Evolutionary conservation across 2,888 invertebrate genomes (phyloP).

Genomic region (Hartigia nigra): DNA sequence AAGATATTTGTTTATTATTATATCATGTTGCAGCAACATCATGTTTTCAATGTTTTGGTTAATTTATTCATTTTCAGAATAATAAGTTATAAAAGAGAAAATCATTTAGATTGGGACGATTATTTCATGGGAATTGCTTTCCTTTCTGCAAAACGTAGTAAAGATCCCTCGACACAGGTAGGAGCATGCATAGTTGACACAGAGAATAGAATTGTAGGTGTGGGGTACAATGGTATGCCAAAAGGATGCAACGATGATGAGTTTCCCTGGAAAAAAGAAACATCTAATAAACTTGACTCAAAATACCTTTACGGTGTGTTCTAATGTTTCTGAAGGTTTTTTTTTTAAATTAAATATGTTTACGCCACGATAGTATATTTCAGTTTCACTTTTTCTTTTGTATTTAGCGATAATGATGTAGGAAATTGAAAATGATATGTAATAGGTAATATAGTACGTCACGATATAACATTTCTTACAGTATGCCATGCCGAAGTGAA

Average conservation of each 20-base stretch:
- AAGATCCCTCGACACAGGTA: conserved; percentile 93
- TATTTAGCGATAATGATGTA: neutral
- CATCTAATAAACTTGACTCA: conserved; percentile 72
- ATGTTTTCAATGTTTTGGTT: neutral
- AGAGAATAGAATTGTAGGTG: conserved; percentile 88
- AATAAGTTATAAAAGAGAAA: conserved; percentile 69
- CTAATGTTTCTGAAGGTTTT: too few relatives aligned
- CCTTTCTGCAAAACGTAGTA: conserved; percentile 91
- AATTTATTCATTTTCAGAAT: conserved; percentile 36
- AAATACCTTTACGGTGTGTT: conserved; percentile 86
- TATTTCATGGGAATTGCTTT: conserved; percentile 97
- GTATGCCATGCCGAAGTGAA: conserved; percentile 99
- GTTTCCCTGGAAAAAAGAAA: conserved; percentile 88
- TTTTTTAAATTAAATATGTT: too few relatives aligned
- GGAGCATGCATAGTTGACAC: conserved; percentile 94
- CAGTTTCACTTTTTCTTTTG: too few relatives aligned
- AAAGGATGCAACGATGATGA: conserved; percentile 87
- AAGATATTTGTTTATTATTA: too few relatives aligned
- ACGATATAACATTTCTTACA: conserved; percentile 63
- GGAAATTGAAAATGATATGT: too few relatives aligned
- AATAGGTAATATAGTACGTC: neutral
- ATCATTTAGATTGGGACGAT: conserved; percentile 88
- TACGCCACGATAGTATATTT: too few relatives aligned
- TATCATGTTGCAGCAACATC: too few relatives aligned
- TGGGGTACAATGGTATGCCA: conserved; percentile 99